Evolutionary conservation across 1,140 invertebrate species (phyloP).

Genomic region (Aphelinus atriplicis): DNA sequence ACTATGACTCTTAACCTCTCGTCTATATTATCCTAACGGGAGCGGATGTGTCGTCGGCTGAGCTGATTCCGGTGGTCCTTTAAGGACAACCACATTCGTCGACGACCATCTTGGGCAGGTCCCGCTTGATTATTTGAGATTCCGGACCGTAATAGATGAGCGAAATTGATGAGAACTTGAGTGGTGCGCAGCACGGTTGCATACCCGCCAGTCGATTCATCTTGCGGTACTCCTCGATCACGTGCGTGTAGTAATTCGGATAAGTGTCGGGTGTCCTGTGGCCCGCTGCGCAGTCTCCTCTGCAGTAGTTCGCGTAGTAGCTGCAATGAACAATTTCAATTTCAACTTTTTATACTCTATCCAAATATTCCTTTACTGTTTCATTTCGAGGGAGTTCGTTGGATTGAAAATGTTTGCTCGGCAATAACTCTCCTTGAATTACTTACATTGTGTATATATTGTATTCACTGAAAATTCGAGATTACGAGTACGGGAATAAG

Average conservation of each 20-base stretch:
- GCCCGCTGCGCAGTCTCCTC: slow-evolving; percentile 81
- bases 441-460: too few species aligned
- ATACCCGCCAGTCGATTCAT: slow-evolving; percentile 79
- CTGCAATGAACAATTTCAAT: slow-evolving; percentile 51
- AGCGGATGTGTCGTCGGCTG: not conserved
- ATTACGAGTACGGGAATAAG: too few species aligned
- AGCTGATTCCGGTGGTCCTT: slow-evolving; percentile 37
- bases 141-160: slow-evolving; percentile 93
- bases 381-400: too few species aligned
- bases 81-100: slow-evolving; percentile 95
- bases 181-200: slow-evolving; percentile 92
- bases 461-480: too few species aligned
- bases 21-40: not conserved
- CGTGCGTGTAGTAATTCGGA: slow-evolving; percentile 87
- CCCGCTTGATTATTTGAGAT: slow-evolving; percentile 90
- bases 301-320: slow-evolving; percentile 95
- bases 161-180: slow-evolving; percentile 91
- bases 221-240: slow-evolving; percentile 88
- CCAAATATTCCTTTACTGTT: too few species aligned
- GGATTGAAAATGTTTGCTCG: too few species aligned
- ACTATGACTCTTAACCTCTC: not conserved
- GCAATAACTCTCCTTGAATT: too few species aligned
- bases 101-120: slow-evolving; percentile 95
- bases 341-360: too few species aligned
- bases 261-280: slow-evolving; percentile 84